Evolutionary conservation across 1,140 invertebrate species (phyloP).

Genomic region (Chelonus insularis): DNA sequence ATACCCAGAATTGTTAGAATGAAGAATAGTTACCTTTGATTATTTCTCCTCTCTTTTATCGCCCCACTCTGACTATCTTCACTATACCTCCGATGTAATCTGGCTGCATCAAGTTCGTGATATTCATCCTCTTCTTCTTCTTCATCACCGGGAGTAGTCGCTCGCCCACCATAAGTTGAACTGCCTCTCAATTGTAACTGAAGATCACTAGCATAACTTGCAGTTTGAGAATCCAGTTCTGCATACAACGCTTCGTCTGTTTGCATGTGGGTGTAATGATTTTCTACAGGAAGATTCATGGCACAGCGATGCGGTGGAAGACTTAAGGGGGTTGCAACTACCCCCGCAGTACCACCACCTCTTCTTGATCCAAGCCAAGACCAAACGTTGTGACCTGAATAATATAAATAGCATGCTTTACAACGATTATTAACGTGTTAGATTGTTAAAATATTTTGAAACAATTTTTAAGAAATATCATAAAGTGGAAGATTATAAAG

Average conservation of each 20-base stretch:
- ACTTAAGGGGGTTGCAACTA: conserved; percentile 54
- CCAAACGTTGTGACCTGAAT: conserved; percentile 65
- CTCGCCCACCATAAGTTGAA: conserved; percentile 46
- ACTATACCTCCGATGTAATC: conserved; percentile 56
- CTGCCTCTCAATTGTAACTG: conserved; percentile 54
- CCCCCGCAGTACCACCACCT: conserved; percentile 53
- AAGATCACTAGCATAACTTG: conserved; percentile 58
- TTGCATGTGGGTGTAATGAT: conserved; percentile 74
- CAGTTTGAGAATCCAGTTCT: conserved; percentile 64
- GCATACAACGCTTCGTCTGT: conserved; percentile 71
- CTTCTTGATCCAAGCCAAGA: conserved; percentile 67
- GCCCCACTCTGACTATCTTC: conserved; percentile 46
- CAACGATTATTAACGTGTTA: background rate
- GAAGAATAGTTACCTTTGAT: conserved; percentile 47
- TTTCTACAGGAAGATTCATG: conserved; percentile 64
- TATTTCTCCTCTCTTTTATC: conserved; percentile 50
- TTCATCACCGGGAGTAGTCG: conserved; percentile 51
- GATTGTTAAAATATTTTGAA: too few relatives aligned
- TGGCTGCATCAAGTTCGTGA: conserved; percentile 56
- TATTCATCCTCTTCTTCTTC: conserved; percentile 58
- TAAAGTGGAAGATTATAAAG: too few relatives aligned
- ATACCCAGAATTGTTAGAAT: conserved; percentile 13
- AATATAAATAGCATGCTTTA: too few relatives aligned
- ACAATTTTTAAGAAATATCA: too few relatives aligned
- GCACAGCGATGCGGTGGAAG: conserved; percentile 54